Evolutionary conservation across 2,888 invertebrate species (phyloP), one percentile per base, ranked within the genome.

Genomic region (Lithophane leautieri): DNA sequence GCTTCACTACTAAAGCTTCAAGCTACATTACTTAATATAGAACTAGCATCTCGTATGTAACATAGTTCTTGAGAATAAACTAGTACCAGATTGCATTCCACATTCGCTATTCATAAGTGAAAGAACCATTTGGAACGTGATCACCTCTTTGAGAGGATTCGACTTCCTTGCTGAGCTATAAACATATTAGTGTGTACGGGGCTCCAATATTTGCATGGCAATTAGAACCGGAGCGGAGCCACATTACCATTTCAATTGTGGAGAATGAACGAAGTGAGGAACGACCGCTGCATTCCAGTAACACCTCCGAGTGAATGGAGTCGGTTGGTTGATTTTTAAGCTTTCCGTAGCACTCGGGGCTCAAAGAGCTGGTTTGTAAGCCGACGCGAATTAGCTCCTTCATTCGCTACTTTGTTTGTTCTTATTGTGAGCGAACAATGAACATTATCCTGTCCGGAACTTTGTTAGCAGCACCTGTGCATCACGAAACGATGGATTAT

Each of bases 191-290:
- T 86, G 84, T 73, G 82, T 84, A 84, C 86, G 86, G 84, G 86
- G 83, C 81, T 86, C 85, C 87, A 87, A 90, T 91, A 94, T 95
- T 94, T 94, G 94, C 95, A 95, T 94, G 91, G 91, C 92, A 94
- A 94, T 95, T 94, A 94, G 92, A 91, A 89, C 85, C 84, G 90
- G 82, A 87, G 86, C 87, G 85, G 90, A 87, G 91, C 90, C 92
- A 87, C 91, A 95, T 95, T 95, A 93, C 93, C 95, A 95, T 95
- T 94, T 95, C 95, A 94, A 94, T 94, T 93, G 95, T 92, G 89
- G 90, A 86, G 90, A 92, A 93, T 91, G 92, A 93, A 91, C 89
- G 91, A 88, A 89, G 86, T 87, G 85, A 75, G 79, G 92, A 93
- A 91, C 90, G 91, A 88, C 89, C 85, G 88, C 85, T 83, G 83